A percentile compares a stretch with the other conserved stretches of the same genome.
Conservation (phyloP, 35 echinoderm and acorn worm genomes). For the Ophioderma brevispina region DNA sequence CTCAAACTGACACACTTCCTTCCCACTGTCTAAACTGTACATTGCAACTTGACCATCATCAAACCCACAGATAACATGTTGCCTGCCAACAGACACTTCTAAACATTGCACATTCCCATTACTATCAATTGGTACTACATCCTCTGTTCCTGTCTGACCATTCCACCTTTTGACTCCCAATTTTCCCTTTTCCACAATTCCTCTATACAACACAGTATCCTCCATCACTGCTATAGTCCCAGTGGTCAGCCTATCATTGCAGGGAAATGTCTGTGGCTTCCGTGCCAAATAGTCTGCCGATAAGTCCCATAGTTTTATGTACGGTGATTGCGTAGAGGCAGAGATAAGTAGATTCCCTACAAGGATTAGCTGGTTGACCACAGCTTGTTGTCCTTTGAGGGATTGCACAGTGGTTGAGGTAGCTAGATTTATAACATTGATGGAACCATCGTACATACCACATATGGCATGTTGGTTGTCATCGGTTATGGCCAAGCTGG, state of each 20-base stretch:
- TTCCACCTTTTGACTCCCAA: neutral
- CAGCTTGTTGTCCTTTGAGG: conserved; percentile 74
- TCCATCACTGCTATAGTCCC: neutral
- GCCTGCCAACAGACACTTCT: neutral
- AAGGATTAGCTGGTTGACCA: conserved; percentile 52
- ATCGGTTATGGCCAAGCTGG: neutral
- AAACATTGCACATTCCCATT: neutral
- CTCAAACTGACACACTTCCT: neutral
- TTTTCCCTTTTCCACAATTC: neutral
- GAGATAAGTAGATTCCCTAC: conserved; percentile 50
- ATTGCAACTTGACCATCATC: neutral
- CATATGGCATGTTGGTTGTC: neutral
- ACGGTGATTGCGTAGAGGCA: conserved; percentile 59
- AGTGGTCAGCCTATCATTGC: neutral
- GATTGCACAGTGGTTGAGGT: conserved; percentile 10
- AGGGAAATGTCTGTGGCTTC: neutral
- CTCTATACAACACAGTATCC: neutral
- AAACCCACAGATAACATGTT: neutral
- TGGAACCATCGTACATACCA: neutral
- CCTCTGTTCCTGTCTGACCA: neutral
- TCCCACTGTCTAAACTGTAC: neutral
- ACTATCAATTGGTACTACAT: neutral
- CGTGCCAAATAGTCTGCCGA: conserved; percentile 38
- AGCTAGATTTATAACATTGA: neutral
- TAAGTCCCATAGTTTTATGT: conserved; percentile 82